phyloP scores from a whole-genome alignment of 2,797 vertebrate species.

The Odontamblyopus lacepedii region DNA sequence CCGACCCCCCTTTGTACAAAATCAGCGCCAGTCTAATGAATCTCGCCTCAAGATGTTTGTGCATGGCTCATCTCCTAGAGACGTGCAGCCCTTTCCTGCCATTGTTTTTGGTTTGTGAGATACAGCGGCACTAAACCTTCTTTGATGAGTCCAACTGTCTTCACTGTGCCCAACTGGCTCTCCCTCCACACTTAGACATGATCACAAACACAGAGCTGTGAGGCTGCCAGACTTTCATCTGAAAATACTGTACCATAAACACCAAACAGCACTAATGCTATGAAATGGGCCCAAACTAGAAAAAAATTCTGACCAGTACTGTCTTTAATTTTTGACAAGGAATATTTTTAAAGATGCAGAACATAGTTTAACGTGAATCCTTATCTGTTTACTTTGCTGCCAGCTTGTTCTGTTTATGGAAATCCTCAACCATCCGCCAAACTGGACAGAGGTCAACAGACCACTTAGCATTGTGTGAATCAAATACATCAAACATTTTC shows the following conservation, averaged over 20 bases:
- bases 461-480: constrained; percentile 37
- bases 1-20: constrained; percentile 24
- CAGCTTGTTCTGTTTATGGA: not conserved
- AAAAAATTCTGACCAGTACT: not conserved
- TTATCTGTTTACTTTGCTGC: constrained; percentile 5
- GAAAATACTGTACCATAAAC: constrained; percentile 13
- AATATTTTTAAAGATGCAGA: not conserved
- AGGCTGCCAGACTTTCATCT: constrained; percentile 21
- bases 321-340: not conserved
- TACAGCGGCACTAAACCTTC: constrained; percentile 40
- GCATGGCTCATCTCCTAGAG: constrained; percentile 75
- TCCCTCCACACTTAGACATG: constrained; percentile 38
- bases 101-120: constrained; percentile 70
- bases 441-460: constrained; percentile 9
- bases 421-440: not conserved
- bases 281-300: not conserved
- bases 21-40: constrained; percentile 64
- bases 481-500: constrained; percentile 38
- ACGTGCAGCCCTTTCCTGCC: constrained; percentile 67
- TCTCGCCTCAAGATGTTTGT: constrained; percentile 70
- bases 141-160: constrained; percentile 68
- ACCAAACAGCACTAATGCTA: constrained; percentile 12
- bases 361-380: not conserved
- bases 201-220: constrained; percentile 32
- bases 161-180: constrained; percentile 37